Evolutionary conservation across 1,140 invertebrate species (phyloP).

Genomic region (Drosophila bocki): DNA sequence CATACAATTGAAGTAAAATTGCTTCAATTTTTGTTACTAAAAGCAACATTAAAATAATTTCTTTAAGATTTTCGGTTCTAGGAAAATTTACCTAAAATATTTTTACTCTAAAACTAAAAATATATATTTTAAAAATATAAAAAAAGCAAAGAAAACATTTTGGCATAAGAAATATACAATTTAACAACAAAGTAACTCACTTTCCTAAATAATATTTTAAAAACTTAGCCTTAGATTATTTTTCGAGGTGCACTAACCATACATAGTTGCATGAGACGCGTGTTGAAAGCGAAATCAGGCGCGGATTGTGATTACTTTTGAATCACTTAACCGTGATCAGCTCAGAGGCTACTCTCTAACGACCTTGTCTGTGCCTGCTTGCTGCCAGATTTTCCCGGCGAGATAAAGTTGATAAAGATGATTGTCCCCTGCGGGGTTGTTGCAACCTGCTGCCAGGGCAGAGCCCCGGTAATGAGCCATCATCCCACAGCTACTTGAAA

Average conservation of each 20-base stretch:
- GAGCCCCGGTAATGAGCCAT: slow-evolving; percentile 48
- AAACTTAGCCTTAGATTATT: neutral
- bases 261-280: slow-evolving; percentile 62
- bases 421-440: slow-evolving; percentile 48
- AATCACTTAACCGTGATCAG: slow-evolving; percentile 53
- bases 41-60: too few species aligned
- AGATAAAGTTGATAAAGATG: slow-evolving; percentile 48
- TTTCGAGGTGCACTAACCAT: neutral
- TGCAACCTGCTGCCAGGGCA: slow-evolving; percentile 49
- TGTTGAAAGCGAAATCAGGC: slow-evolving; percentile 75
- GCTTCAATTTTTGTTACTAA: too few species aligned
- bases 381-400: slow-evolving; percentile 53
- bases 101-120: too few species aligned
- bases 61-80: too few species aligned
- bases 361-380: slow-evolving; percentile 58
- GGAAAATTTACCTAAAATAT: too few species aligned
- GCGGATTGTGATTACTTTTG: slow-evolving; percentile 51
- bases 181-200: neutral
- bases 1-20: neutral
- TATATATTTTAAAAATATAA: too few species aligned
- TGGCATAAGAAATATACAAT: neutral
- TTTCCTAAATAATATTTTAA: too few species aligned
- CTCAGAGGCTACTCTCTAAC: slow-evolving; percentile 65
- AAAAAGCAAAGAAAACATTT: neutral
- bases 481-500: slow-evolving; percentile 32